phyloP scores from a whole-genome alignment of 2,888 invertebrate species.

The Epinotia ramella region DNA sequence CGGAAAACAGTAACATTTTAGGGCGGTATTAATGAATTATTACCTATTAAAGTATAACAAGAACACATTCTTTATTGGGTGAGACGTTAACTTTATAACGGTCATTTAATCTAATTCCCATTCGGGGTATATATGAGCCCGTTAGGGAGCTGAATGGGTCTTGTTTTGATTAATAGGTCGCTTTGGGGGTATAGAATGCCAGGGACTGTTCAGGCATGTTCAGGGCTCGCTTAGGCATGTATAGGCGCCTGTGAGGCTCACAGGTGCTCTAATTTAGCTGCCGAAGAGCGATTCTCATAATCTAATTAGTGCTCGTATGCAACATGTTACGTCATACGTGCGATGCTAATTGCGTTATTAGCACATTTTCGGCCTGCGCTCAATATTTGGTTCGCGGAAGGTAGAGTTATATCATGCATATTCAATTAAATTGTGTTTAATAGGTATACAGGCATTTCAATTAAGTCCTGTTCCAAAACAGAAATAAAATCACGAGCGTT shows the following conservation, averaged over 20 bases:
- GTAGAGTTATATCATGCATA: neutral
- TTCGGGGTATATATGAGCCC: slow-evolving; percentile 48
- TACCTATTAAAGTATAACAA: slow-evolving; percentile 74
- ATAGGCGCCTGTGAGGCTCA: neutral
- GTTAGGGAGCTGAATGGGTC: slow-evolving; percentile 50
- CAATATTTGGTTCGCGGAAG: neutral
- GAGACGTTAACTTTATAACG: slow-evolving; percentile 59
- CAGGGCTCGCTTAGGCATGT: slow-evolving; percentile 7
- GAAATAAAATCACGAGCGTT: neutral
- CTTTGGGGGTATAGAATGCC: neutral
- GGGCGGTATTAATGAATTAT: slow-evolving; percentile 78
- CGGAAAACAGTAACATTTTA: slow-evolving; percentile 77
- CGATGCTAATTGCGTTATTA: neutral
- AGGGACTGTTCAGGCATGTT: slow-evolving; percentile 9
- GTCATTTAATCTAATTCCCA: slow-evolving; percentile 56
- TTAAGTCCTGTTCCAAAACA: neutral
- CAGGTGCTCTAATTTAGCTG: slow-evolving; percentile 18
- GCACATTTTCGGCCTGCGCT: neutral
- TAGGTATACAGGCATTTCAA: neutral
- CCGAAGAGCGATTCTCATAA: slow-evolving; percentile 30
- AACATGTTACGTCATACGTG: slow-evolving; percentile 26
- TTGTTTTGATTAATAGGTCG: slow-evolving; percentile 62
- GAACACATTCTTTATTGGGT: slow-evolving; percentile 71
- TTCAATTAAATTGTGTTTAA: slow-evolving; percentile 1
- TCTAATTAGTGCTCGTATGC: slow-evolving; percentile 34